phyloP scores from a whole-genome alignment of 1,140 invertebrate species.

The Ridgeia piscesae region DNA sequence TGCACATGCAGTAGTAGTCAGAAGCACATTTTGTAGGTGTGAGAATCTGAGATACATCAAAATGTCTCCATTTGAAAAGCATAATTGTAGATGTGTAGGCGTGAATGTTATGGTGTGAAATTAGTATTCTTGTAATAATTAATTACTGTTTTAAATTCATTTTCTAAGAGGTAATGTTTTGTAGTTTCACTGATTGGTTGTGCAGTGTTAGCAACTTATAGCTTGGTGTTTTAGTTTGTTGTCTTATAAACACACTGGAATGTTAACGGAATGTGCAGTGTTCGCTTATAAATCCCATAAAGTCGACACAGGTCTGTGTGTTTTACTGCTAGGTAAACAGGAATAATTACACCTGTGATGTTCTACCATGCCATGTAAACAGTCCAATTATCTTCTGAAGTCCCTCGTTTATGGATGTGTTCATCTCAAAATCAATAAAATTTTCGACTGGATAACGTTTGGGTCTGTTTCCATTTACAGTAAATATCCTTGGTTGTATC shows the following conservation, averaged over 20 bases:
- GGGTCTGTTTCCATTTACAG: neutral
- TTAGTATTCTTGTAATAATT: too few relatives aligned
- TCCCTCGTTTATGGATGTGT: neutral
- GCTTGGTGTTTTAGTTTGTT: slow-evolving; percentile 1
- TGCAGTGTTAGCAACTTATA: neutral
- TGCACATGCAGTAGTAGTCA: neutral
- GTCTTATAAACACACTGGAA: neutral
- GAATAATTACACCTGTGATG: neutral
- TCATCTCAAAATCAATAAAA: neutral
- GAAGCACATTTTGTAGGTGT: neutral
- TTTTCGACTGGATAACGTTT: neutral
- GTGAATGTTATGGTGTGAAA: neutral
- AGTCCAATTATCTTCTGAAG: too few relatives aligned
- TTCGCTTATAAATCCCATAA: neutral
- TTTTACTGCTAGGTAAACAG: neutral
- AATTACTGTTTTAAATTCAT: too few relatives aligned
- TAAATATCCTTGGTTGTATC: neutral
- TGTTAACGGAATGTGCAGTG: neutral
- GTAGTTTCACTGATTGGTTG: neutral
- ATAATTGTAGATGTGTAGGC: neutral
- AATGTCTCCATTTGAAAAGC: neutral
- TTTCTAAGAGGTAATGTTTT: neutral
- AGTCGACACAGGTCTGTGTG: neutral
- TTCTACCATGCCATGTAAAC: too few relatives aligned
- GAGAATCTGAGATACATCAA: neutral